Evolutionary conservation across 2,888 invertebrate genomes (phyloP).

Genomic region (Drosophila niveifrons): DNA sequence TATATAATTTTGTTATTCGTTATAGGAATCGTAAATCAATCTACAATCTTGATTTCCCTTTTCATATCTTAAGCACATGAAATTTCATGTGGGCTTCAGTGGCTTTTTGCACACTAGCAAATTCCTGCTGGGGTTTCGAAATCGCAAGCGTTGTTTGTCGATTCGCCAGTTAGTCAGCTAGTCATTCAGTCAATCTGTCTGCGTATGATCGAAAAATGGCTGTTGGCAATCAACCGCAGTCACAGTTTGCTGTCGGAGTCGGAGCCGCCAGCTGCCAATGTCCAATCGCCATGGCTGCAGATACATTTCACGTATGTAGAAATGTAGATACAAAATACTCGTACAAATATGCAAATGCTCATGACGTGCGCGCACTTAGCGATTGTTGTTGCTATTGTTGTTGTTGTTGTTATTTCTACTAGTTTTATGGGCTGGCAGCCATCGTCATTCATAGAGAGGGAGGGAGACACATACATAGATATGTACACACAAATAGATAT

Average conservation of each 20-base stretch:
- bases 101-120: slow-evolving; percentile 18
- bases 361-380: slow-evolving; percentile 59
- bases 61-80: background rate
- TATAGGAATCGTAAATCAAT: background rate
- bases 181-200: slow-evolving; percentile 19
- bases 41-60: background rate
- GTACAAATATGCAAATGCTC: slow-evolving; percentile 60
- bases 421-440: slow-evolving; percentile 52
- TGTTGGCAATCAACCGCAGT: slow-evolving; percentile 37
- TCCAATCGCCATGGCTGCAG: slow-evolving; percentile 45
- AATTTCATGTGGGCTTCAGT: slow-evolving; percentile 19
- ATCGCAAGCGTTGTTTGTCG: slow-evolving; percentile 6
- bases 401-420: slow-evolving; percentile 23
- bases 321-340: slow-evolving; percentile 28
- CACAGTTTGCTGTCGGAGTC: slow-evolving; percentile 18
- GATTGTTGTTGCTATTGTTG: slow-evolving; percentile 32
- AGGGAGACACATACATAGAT: background rate
- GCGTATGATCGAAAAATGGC: slow-evolving; percentile 48
- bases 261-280: slow-evolving; percentile 48
- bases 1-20: too few relatives aligned
- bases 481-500: slow-evolving; percentile 6
- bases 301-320: slow-evolving; percentile 53
- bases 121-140: slow-evolving; percentile 18
- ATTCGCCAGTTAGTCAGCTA: slow-evolving; percentile 10
- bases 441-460: slow-evolving; percentile 47